Base-by-base conservation (phyloP, 2,113 vertebrate species). In the Phyllostomus discolor region DNA sequence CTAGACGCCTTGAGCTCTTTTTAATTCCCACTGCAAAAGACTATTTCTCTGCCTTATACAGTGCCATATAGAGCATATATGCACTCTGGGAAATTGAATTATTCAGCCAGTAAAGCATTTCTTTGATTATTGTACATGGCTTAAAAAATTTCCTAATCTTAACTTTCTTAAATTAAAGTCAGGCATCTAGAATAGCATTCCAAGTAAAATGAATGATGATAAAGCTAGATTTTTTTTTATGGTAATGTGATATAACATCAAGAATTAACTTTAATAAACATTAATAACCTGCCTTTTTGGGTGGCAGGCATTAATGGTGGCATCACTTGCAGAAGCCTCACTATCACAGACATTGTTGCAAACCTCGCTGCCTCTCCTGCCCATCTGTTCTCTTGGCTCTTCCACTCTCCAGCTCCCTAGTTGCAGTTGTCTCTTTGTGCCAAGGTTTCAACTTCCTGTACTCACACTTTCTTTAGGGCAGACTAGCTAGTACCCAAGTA, bases 311-410 rank as follows among this genome's bases (percentile, higher is more conserved):
- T 19, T n/a, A 66, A 22, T 31, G 24, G 57, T 8, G 43, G 14
- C 67, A 43, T 35, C 4, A 4, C 4, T 67, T 73, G 59, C 52
- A 24, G 41, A 82, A 93, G 35, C 6, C 7, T 41, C 41, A 35
- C 26, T n/a, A 1, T n/a, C 43, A 54, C 24, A 50, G 48, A 70
- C 83, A n/a, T 62, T 17, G 41, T 22, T 64, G 28, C 33, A 41
- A 78, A 81, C 4, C 7, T 73, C 15, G 17, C 8, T 73, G 64
- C 12, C 15, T 76, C 50, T 86, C 75, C 66, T 46, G 15, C 28
- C 38, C 75, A 85, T 90, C 70, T 94, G 62, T 90, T 97, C 48
- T 80, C 41, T 97, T 75, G 43, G 64, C 41, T 90, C 11, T 41
- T 80, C 75, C 9, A 5, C 19, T 31, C 26, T 80, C 35, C 48